Base-by-base conservation (phyloP, 2,888 invertebrate species). In the Incurvaria masculella region DNA sequence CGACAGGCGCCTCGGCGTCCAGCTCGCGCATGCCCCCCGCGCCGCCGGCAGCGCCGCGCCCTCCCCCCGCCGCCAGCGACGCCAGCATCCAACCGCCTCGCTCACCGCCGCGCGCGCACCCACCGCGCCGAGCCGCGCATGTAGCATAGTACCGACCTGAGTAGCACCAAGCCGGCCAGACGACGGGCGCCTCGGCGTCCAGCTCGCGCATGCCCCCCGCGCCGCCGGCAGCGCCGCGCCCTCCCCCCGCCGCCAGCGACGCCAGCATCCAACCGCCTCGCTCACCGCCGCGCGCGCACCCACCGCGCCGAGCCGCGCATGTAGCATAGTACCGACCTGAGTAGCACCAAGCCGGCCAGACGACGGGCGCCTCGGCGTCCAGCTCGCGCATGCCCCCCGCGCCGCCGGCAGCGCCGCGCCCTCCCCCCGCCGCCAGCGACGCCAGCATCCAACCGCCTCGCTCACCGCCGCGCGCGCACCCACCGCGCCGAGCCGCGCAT, bases 91-190 rank as follows among this genome's bases (percentile, higher is more conserved):
- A 51, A 52, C 46, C 48, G 51, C 48, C 46, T 52, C 50, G 14
- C 17, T 47, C 51, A 52, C 46, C 49, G 51, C 47, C 43, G 50
- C 52, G 65, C 59, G 56, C 55, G 61, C 50, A 49, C 51, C 49
- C 21, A 43, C 46, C 44, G 53, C 51, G 56, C 61, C 55, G n/a
- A n/a, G 60, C 59, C 58, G 61, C 59, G 49, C 58, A 33, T 33
- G 33, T 8, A 50, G 52, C 54, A n/a, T n/a, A 43, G 40, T 46
- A 60, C 75, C 72, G 83, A 93, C 92, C 91, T 88, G 92, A 86
- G 73, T 93, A 93, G 80, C 92, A 93, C 91, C 91, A 93, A 69
- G 91, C 86, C 62, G 92, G 92, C 92, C 93, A 93, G 76, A 91
- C 85, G 78, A 92, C 91, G 66, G 90, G 87, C 65, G 88, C 84